Evolutionary conservation across 2,888 invertebrate genomes (phyloP).

Genomic region (Cantharis rustica): DNA sequence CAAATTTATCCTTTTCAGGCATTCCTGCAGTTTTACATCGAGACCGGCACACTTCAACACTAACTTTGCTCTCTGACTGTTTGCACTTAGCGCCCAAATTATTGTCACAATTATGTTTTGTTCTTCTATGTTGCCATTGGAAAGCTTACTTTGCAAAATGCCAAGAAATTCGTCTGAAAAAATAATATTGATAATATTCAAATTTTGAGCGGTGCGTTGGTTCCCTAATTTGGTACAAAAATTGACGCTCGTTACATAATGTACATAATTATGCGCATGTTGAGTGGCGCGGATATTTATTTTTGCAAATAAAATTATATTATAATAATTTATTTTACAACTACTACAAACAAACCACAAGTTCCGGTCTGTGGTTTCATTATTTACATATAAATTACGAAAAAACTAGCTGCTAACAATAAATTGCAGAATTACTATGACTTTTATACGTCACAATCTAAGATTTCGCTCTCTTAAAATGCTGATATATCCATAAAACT

Average conservation of each 20-base stretch:
- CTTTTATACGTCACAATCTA: too few species aligned
- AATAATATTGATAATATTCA: constrained; percentile 13
- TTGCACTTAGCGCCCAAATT: constrained; percentile 70
- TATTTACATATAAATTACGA: too few species aligned
- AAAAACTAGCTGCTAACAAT: too few species aligned
- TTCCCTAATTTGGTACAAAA: not conserved
- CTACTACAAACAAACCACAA: too few species aligned
- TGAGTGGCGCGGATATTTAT: too few species aligned
- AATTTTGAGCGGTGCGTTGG: not conserved
- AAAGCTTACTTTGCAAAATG: constrained; percentile 55
- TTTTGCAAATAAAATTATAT: too few species aligned
- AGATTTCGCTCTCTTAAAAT: too few species aligned
- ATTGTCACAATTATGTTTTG: constrained; percentile 60
- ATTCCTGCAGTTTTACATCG: constrained; percentile 56
- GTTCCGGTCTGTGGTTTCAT: too few species aligned
- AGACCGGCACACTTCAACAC: constrained; percentile 59
- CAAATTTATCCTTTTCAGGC: constrained; percentile 55
- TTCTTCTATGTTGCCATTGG: constrained; percentile 54
- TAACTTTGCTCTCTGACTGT: constrained; percentile 70
- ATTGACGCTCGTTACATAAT: not conserved
- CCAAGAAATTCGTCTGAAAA: constrained; percentile 59
- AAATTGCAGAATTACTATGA: too few species aligned
- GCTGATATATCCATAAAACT: too few species aligned
- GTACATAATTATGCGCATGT: too few species aligned
- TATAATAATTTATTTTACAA: too few species aligned